Conservation (phyloP, 2,888 invertebrate genomes). For the Temnothorax ravouxi region DNA sequence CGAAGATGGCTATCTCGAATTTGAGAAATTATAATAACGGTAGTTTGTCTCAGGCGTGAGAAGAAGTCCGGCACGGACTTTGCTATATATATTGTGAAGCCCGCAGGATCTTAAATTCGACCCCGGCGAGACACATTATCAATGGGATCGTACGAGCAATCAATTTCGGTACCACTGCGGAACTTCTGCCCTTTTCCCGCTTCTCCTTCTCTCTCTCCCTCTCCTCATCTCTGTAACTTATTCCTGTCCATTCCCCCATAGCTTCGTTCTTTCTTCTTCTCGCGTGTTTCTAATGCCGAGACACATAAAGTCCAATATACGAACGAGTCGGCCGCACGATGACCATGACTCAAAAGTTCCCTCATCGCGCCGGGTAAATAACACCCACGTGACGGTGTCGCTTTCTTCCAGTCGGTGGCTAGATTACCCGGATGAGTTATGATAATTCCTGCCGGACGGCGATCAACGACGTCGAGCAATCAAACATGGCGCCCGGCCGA, state of each 20-base stretch:
- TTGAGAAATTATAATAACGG: background rate
- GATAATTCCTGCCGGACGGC: constrained; percentile 84
- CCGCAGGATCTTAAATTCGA: constrained; percentile 36
- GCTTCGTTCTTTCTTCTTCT: constrained; percentile 59
- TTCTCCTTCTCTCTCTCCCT: background rate
- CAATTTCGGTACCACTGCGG: constrained; percentile 25
- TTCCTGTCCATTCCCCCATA: constrained; percentile 31
- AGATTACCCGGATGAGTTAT: constrained; percentile 83
- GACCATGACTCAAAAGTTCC: constrained; percentile 76
- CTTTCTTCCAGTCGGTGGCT: constrained; percentile 80
- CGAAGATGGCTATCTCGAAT: background rate
- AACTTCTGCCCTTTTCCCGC: background rate
- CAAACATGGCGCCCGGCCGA: constrained; percentile 84
- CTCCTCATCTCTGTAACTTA: constrained; percentile 42
- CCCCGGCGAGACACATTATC: constrained; percentile 11
- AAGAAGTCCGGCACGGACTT: background rate
- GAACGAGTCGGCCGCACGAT: constrained; percentile 67
- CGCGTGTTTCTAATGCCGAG: constrained; percentile 69
- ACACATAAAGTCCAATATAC: constrained; percentile 74
- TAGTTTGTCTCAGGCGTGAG: constrained; percentile 28
- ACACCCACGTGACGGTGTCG: constrained; percentile 80
- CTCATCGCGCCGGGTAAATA: constrained; percentile 75
- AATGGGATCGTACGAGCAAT: constrained; percentile 24
- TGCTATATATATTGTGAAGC: background rate
- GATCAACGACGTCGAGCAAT: constrained; percentile 84